Percentiles rank a stretch among this genome's conserved stretches.
Evolutionary conservation across 2,888 invertebrate genomes (phyloP).

Genomic region (Drosophila anomelani): DNA sequence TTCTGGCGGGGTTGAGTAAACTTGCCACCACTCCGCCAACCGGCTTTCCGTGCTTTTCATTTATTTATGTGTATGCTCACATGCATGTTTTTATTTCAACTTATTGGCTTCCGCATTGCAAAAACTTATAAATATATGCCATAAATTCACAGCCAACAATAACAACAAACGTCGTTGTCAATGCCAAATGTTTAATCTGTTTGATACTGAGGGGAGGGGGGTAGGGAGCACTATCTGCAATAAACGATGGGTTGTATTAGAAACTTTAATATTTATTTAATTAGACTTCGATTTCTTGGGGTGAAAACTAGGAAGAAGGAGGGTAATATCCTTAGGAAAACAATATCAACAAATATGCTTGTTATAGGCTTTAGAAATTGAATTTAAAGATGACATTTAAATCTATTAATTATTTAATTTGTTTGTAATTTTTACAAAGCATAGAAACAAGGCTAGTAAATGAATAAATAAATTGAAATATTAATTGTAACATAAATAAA

Average conservation of each 20-base stretch:
- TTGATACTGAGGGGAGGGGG: background rate
- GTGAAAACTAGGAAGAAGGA: background rate
- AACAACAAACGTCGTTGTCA: slow-evolving; percentile 48
- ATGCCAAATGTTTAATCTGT: slow-evolving; percentile 55
- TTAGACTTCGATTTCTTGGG: background rate
- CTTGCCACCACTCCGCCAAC: slow-evolving; percentile 56
- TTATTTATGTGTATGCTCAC: slow-evolving; percentile 20
- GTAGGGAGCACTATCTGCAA: background rate
- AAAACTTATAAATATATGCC: slow-evolving; percentile 14
- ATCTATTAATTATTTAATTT: background rate
- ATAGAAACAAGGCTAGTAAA: too few relatives aligned
- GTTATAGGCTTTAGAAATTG: too few relatives aligned
- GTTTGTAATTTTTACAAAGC: background rate
- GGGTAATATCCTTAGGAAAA: too few relatives aligned
- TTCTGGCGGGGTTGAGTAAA: slow-evolving; percentile 54
- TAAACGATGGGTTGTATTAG: background rate
- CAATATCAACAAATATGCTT: too few relatives aligned
- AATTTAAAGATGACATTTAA: background rate
- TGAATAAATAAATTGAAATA: background rate
- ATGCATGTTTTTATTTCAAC: slow-evolving; percentile 19
- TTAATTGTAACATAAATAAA: background rate
- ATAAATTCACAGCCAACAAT: background rate
- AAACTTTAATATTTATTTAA: background rate
- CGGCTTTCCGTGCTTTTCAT: slow-evolving; percentile 69
- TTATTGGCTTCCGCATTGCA: slow-evolving; percentile 67